Evolutionary conservation across 2,797 vertebrate species (phyloP).

Genomic region (Rhyacichthys aspro): DNA sequence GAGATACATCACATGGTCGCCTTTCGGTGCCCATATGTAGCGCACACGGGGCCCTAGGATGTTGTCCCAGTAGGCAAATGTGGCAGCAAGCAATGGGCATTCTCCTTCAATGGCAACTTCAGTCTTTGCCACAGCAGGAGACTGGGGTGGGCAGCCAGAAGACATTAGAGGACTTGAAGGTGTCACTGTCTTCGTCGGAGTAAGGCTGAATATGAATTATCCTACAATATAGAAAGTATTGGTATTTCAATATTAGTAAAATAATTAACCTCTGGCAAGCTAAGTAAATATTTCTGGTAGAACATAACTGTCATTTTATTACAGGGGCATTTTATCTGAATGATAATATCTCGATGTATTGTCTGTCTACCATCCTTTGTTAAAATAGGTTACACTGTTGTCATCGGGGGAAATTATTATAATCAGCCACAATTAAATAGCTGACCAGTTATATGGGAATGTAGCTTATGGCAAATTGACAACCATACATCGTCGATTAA

Average conservation of each 20-base stretch:
- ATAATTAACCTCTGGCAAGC: too few relatives aligned
- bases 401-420: background rate
- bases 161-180: conserved; percentile 80
- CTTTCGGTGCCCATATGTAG: conserved; percentile 94
- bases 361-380: too few relatives aligned
- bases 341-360: too few relatives aligned
- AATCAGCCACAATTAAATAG: too few relatives aligned
- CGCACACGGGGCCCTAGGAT: conserved; percentile 95
- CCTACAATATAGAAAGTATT: conserved; percentile 28
- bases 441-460: too few relatives aligned
- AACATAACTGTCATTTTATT: too few relatives aligned
- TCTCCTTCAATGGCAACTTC: conserved; percentile 89
- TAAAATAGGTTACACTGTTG: too few relatives aligned
- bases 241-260: too few relatives aligned
- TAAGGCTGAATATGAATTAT: conserved; percentile 3
- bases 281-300: too few relatives aligned
- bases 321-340: too few relatives aligned
- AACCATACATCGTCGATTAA: fast-evolving
- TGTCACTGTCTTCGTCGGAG: background rate
- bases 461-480: conserved; percentile 9
- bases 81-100: conserved; percentile 93
- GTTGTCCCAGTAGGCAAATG: conserved; percentile 99
- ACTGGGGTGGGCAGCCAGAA: conserved; percentile 91
- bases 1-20: conserved; percentile 86
- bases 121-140: conserved; percentile 95